A percentile compares a stretch with the other conserved stretches of the same genome.
Conservation (phyloP, 2,113 vertebrate species). For the Solea solea region DNA sequence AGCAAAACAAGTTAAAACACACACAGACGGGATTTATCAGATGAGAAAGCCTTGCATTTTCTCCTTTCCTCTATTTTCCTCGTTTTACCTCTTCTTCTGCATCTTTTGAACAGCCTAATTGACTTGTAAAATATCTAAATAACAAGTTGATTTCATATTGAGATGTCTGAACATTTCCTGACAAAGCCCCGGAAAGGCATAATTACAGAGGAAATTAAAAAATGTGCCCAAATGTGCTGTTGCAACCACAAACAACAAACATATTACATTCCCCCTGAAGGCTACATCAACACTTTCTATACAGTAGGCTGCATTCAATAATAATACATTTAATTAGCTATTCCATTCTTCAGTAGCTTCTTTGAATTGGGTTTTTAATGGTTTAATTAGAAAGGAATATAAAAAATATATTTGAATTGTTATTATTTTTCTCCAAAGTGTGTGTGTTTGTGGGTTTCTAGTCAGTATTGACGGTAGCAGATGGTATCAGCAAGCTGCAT, state of each 20-base stretch:
- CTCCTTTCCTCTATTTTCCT: conserved; percentile 10
- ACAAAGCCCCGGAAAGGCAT: conserved; percentile 44
- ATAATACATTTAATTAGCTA: conserved; percentile 71
- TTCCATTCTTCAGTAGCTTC: conserved; percentile 51
- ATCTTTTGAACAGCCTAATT: conserved; percentile 54
- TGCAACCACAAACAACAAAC: conserved; percentile 65
- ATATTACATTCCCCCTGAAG: conserved; percentile 59
- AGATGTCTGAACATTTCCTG: conserved; percentile 53
- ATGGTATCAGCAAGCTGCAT: conserved; percentile 79
- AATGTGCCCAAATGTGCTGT: conserved; percentile 53
- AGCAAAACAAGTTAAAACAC: conserved; percentile 51
- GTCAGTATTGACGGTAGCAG: conserved; percentile 78
- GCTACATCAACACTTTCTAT: conserved; percentile 51
- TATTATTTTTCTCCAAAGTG: conserved; percentile 8
- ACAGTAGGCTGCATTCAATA: conserved; percentile 58
- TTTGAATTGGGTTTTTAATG: conserved; percentile 59
- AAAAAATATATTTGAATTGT: conserved; percentile 39
- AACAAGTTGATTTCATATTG: conserved; percentile 54
- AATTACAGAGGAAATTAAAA: conserved; percentile 72
- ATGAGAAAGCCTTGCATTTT: conserved; percentile 9
- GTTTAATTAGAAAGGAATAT: conserved; percentile 53
- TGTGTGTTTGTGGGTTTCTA: conserved; percentile 23
- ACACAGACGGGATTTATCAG: conserved; percentile 34
- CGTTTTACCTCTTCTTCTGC: conserved; percentile 4
- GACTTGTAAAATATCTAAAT: conserved; percentile 70